These are phyloP conservation scores for Phycodurus eques DNA, from an alignment of 2,113 vertebrate species.

Conservation along the genomic window DNA sequence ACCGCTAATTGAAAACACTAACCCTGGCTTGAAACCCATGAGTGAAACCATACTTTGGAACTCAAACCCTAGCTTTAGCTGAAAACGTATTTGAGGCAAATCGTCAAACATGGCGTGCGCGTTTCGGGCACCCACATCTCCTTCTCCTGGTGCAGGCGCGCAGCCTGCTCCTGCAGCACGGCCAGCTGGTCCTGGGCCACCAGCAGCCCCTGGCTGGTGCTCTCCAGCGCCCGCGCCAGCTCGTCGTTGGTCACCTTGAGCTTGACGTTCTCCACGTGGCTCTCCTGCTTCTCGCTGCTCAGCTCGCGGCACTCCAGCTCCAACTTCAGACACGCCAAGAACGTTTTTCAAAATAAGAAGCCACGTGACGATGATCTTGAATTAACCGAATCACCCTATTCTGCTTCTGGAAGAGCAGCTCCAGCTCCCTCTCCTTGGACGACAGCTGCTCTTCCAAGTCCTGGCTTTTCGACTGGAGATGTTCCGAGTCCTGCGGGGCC, in stretches of 20 bases:
- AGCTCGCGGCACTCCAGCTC: constrained; percentile 82
- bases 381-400: constrained; percentile 66
- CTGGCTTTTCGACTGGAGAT: constrained; percentile 77
- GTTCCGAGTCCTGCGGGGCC: constrained; percentile 78
- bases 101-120: neutral
- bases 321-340: constrained; percentile 70
- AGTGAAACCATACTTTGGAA: no score
- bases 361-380: neutral
- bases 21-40: no score
- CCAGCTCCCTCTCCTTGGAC: constrained; percentile 85
- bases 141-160: constrained; percentile 81
- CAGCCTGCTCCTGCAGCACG: constrained; percentile 80
- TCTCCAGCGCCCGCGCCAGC: constrained; percentile 78
- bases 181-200: constrained; percentile 82
- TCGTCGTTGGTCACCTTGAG: constrained; percentile 86
- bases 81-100: no score
- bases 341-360: neutral
- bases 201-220: constrained; percentile 76
- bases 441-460: constrained; percentile 80
- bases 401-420: constrained; percentile 81
- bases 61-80: neutral
- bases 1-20: no score
- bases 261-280: constrained; percentile 83
- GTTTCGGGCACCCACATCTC: constrained; percentile 78
- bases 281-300: constrained; percentile 81